Conservation (phyloP, 1,140 invertebrate species). For the Pseudobourletiella spinata region DNA sequence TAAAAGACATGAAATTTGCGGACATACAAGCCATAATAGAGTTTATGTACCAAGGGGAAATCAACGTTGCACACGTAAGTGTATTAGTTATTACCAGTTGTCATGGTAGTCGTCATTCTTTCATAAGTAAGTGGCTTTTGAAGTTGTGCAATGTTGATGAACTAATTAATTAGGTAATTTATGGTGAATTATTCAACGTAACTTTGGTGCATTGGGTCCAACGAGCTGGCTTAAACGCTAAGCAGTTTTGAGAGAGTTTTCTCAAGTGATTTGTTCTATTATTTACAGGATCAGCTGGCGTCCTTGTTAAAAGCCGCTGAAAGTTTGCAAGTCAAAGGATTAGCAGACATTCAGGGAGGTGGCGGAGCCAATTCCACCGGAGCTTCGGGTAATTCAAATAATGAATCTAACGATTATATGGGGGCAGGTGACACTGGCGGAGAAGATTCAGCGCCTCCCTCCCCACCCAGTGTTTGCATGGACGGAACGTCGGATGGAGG, state of each 20-base stretch:
- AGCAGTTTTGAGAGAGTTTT: no score
- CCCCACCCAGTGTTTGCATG: conserved; percentile 28
- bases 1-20: conserved; percentile 72
- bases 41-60: conserved; percentile 93
- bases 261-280: background rate
- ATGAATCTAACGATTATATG: background rate
- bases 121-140: no score
- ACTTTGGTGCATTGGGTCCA: no score
- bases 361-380: conserved; percentile 22
- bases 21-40: conserved; percentile 79
- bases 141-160: no score
- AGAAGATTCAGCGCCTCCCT: conserved; percentile 37
- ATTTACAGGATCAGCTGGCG: conserved; percentile 62
- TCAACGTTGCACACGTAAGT: conserved; percentile 83
- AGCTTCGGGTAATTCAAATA: background rate
- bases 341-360: conserved; percentile 47
- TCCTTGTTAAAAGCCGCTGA: conserved; percentile 82
- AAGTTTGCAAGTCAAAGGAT: conserved; percentile 79
- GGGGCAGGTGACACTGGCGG: conserved; percentile 40
- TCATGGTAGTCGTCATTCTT: no score
- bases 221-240: no score
- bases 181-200: no score
- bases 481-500: conserved; percentile 28
- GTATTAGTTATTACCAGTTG: background rate
- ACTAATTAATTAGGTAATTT: no score